Evolutionary conservation across 2,113 vertebrate genomes (phyloP).

Genomic region (Taurulus bubalis): DNA sequence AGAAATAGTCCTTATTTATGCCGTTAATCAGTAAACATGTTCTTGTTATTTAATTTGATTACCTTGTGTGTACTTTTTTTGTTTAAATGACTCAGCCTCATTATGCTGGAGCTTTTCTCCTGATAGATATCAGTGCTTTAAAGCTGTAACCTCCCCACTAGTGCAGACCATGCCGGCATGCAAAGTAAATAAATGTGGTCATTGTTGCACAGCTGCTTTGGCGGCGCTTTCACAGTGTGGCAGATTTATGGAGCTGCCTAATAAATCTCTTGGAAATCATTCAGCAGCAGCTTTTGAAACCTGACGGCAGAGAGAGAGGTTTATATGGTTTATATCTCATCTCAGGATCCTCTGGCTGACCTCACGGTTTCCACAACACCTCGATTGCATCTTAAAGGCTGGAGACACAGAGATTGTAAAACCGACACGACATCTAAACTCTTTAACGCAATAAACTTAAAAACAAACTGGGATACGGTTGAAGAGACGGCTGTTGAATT

Average conservation of each 20-base stretch:
- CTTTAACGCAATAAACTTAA: not conserved
- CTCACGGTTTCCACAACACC: constrained; percentile 33
- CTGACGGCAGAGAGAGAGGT: constrained; percentile 7
- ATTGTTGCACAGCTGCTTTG: constrained; percentile 41
- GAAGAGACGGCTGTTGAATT: not conserved
- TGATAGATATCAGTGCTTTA: not conserved
- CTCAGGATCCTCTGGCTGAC: constrained; percentile 47
- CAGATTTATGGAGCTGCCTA: constrained; percentile 73
- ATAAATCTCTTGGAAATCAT: constrained; percentile 67
- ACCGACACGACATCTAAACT: not conserved
- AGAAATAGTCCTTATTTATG: not conserved
- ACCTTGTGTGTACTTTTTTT: not conserved
- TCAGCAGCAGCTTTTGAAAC: constrained; percentile 62
- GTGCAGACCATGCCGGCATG: not conserved
- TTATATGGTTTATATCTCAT: constrained; percentile 37
- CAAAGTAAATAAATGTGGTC: constrained; percentile 35
- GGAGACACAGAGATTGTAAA: not conserved
- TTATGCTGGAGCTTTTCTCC: not conserved
- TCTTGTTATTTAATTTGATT: not conserved
- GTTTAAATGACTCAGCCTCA: not conserved
- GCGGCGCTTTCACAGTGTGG: constrained; percentile 32
- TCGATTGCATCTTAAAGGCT: constrained; percentile 38
- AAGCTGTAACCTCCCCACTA: not conserved
- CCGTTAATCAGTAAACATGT: not conserved
- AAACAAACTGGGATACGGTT: not conserved